Evolutionary conservation across 23 tunicate genomes (phyloP), one percentile per base, ranked within the genome.

Genomic region (Aplidium turbinatum): DNA sequence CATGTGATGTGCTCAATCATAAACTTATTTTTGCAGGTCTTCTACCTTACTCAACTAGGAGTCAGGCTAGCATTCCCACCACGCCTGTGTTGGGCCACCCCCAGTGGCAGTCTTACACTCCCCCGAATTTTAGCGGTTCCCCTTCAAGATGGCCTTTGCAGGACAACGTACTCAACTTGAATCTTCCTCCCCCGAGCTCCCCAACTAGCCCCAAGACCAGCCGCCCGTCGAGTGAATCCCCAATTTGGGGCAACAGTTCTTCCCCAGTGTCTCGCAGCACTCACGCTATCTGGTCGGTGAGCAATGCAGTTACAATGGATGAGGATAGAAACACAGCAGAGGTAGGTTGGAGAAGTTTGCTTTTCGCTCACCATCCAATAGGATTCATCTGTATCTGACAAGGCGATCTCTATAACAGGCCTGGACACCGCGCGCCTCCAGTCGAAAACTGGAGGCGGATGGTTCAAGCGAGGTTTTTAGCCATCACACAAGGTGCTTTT

Each of bases 221-320:
- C 68, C 31, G 31, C 31, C 13, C 35, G 63, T 32, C 7, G 13
- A 73, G 47, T 20, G 79, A 56, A 56, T 4, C 61, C 33, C 21
- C 16, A 4, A 23, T 5, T 3, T 70, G 76, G 58, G 27, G 72
- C 19, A 11, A 6, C 11, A 47, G 29, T 29, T 24, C 35, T 23
- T 66, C 72, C 4, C 51, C 72, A 7, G n/a, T 23, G 21, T 27
- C 65, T 53, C 69, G 75, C 30, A 78, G 75, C 54, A 87, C 94
- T 24, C 94, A 87, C 55, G 77, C 54, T 52, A 87, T 87, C 34
- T 87, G 94, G 94, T 87, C 94, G 32, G 94, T 87, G 31, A 81
- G 81, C 39, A 87, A 87, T 46, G 86, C 94, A 7, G 94, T 87
- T 21, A 87, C 86, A 24, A 87, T 87, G 94, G 94, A 87, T 42